Evolutionary conservation across 2,797 vertebrate genomes (phyloP).

Genomic region (Alouatta caraya): DNA sequence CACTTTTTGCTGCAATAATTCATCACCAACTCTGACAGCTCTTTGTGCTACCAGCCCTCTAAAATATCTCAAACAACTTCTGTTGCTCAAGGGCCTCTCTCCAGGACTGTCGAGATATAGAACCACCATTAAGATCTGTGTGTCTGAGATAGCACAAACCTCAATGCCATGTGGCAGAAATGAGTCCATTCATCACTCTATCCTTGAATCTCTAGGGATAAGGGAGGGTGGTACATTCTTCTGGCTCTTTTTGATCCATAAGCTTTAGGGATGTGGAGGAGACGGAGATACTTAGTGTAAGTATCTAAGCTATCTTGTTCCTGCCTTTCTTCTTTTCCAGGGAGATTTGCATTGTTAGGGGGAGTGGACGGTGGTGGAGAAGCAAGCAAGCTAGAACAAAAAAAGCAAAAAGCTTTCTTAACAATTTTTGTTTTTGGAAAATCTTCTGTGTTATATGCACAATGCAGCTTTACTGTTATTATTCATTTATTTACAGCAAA

Average conservation of each 20-base stretch:
- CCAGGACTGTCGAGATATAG: neutral
- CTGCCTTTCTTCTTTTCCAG: neutral
- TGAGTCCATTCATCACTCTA: neutral
- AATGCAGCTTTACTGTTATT: neutral
- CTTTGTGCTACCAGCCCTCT: neutral
- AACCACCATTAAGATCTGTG: neutral
- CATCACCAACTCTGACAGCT: neutral
- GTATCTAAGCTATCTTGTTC: neutral
- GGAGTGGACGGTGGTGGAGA: neutral
- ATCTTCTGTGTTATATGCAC: neutral
- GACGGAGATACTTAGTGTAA: neutral
- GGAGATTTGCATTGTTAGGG: neutral
- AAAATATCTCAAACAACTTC: neutral
- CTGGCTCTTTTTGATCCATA: neutral
- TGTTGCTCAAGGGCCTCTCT: neutral
- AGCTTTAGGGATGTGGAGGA: neutral
- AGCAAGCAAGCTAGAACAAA: neutral
- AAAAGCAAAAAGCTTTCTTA: neutral
- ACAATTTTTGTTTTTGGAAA: neutral
- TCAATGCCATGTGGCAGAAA: neutral
- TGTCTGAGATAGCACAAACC: neutral
- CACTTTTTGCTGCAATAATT: neutral
- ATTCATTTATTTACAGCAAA: slow-evolving; percentile 6
- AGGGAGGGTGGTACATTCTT: neutral
- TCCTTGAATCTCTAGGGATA: neutral